Conservation (phyloP, 2,888 invertebrate genomes). For the Leucania comma region DNA sequence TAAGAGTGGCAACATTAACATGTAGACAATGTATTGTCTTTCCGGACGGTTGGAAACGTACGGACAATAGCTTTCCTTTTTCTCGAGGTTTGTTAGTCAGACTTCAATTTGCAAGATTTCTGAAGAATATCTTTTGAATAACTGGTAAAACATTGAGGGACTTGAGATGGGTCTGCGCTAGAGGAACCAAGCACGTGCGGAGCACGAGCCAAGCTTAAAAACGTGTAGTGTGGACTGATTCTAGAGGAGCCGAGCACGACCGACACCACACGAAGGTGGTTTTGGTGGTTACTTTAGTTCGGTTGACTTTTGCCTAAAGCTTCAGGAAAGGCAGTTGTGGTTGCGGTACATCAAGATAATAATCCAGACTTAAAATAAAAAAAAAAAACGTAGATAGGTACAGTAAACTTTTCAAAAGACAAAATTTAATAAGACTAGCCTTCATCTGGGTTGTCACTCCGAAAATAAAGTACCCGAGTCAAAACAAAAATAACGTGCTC, state of each 20-base stretch:
- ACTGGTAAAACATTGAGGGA: not conserved
- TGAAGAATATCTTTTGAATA: not conserved
- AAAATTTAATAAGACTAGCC: not conserved
- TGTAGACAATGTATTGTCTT: conserved; percentile 5
- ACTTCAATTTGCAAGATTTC: not conserved
- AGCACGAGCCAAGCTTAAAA: too few relatives aligned
- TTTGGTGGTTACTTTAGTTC: too few relatives aligned
- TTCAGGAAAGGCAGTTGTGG: too few relatives aligned
- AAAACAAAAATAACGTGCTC: conserved; percentile 27
- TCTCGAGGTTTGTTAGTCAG: not conserved
- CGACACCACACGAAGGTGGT: too few relatives aligned
- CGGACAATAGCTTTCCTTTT: not conserved
- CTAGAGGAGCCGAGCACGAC: too few relatives aligned
- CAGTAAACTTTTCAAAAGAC: not conserved
- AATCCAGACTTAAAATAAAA: too few relatives aligned
- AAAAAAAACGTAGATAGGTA: too few relatives aligned
- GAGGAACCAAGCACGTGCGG: too few relatives aligned
- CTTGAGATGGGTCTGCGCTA: too few relatives aligned
- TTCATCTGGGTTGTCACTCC: not conserved
- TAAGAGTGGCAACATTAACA: conserved; percentile 17
- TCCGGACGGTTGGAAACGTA: not conserved
- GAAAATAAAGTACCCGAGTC: conserved; percentile 17
- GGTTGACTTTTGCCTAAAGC: too few relatives aligned
- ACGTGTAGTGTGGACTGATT: too few relatives aligned
- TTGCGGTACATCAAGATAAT: too few relatives aligned